These are phyloP conservation scores for Boulengeromyrus knoepffleri DNA, from an alignment of 2,113 vertebrate genomes.

Conservation along the genomic window DNA sequence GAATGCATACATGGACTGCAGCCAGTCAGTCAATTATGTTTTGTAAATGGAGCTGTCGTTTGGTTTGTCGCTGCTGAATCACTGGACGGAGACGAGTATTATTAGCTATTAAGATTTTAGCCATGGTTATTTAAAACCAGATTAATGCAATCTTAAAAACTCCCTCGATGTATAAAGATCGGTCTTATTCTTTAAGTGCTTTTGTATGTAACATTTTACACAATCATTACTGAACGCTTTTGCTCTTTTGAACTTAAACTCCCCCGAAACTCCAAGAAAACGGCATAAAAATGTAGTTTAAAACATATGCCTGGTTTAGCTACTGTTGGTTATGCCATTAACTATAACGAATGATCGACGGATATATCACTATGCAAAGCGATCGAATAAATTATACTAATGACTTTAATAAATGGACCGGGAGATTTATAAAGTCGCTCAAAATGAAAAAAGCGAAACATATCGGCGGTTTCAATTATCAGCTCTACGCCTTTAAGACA, in stretches of 20 bases:
- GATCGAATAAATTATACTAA: background rate
- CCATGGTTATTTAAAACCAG: background rate
- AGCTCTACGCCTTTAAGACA: conserved; percentile 42
- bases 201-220: background rate
- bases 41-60: background rate
- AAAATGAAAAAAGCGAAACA: background rate
- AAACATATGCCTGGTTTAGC: background rate
- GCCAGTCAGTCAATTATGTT: background rate
- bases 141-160: background rate
- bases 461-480: background rate
- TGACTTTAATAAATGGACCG: background rate
- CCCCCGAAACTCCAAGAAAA: background rate
- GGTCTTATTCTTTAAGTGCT: background rate
- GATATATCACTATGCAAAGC: background rate
- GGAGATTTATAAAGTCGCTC: background rate
- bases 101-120: background rate
- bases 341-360: background rate
- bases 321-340: background rate
- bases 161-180: background rate
- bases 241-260: background rate
- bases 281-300: background rate
- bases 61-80: background rate
- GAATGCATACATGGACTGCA: background rate
- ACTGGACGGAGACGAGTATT: background rate
- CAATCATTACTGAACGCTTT: background rate